A percentile compares a stretch with the other conserved stretches of the same genome.
Conservation (phyloP, 1,140 invertebrate species). For the Pseudomyrmex dendroicus region DNA sequence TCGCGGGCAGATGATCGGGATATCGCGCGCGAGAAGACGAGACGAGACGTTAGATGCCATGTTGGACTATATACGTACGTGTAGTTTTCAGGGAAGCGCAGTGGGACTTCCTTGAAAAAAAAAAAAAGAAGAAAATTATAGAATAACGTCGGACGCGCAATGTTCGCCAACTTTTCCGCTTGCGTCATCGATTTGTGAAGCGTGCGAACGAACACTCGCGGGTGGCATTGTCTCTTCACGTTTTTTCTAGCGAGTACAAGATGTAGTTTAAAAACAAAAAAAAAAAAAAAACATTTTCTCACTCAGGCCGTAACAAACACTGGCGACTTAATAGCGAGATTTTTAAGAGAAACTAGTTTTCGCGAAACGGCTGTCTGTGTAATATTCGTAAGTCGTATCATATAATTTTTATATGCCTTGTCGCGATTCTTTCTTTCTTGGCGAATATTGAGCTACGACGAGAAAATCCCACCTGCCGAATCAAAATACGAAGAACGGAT, state of each 20-base stretch:
- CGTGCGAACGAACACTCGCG: conserved; percentile 36
- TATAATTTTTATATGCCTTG: background rate
- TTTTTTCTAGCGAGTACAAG: background rate
- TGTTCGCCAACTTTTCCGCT: conserved; percentile 50
- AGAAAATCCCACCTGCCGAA: conserved; percentile 19
- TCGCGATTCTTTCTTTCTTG: background rate
- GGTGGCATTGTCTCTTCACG: conserved; percentile 20
- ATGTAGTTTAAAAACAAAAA: too few relatives aligned
- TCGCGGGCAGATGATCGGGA: conserved; percentile 20
- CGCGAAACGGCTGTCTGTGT: background rate
- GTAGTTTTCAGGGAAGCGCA: conserved; percentile 47
- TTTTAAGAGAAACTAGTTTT: background rate
- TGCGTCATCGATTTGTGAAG: conserved; percentile 35
- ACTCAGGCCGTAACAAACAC: too few relatives aligned
- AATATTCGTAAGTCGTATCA: background rate
- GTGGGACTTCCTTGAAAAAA: conserved; percentile 25
- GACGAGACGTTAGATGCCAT: conserved; percentile 57
- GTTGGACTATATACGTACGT: conserved; percentile 19
- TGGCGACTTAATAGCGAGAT: background rate
- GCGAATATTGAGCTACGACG: conserved; percentile 13
- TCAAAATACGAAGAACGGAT: conserved; percentile 38
- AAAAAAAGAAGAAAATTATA: conserved; percentile 15
- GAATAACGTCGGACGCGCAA: conserved; percentile 24
- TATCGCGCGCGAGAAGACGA: background rate
- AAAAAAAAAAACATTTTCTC: background rate